These are phyloP conservation scores for Gallinago media DNA, from an alignment of 2,113 vertebrate genomes.

Conservation along the genomic window DNA sequence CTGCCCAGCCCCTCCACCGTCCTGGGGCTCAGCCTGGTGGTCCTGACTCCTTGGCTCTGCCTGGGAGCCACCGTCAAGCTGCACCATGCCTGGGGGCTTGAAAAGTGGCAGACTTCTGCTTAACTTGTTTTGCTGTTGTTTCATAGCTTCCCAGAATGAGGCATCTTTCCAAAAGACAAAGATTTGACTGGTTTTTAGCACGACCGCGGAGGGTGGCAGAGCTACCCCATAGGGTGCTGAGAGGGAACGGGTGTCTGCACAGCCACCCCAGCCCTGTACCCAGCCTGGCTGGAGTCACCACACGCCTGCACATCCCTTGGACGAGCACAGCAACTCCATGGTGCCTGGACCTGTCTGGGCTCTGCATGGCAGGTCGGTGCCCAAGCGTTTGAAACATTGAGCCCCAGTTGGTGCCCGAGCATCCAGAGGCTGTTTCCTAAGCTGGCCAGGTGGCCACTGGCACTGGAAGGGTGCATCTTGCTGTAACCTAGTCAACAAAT, in stretches of 20 bases:
- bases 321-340: rapidly evolving
- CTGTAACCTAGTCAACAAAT: not conserved
- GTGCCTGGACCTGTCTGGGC: rapidly evolving
- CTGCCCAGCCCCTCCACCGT: rapidly evolving
- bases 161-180: not conserved
- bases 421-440: not conserved
- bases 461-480: not conserved
- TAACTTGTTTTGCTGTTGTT: not conserved
- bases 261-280: not conserved
- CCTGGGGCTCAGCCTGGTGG: not conserved
- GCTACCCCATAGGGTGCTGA: rapidly evolving
- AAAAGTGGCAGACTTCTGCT: not conserved
- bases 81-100: not conserved
- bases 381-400: no score
- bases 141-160: not conserved
- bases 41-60: not conserved
- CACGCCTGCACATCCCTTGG: not conserved
- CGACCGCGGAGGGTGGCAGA: rapidly evolving
- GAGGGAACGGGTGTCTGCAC: not conserved
- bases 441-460: not conserved
- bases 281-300: not conserved
- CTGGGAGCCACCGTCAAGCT: not conserved
- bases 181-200: not conserved
- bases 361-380: not conserved
- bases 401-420: no score